Evolutionary conservation across 2,113 vertebrate species (phyloP).

Genomic region (Danio rerio): GRCz12tu NC_133176.1:43397001-43397500

Average conservation of each 20-base stretch:
- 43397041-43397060: no score
- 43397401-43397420: constrained; percentile 27
- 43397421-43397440: constrained; percentile 29
- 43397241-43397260: background rate
- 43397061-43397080: no score
- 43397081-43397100: no score
- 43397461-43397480: constrained; percentile 21
- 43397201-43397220: no score
- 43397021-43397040: no score
- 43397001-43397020: no score
- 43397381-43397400: constrained; percentile 22
- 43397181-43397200: no score
- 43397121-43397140: no score
- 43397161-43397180: no score
- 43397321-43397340: constrained; percentile 70
- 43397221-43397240: background rate
- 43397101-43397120: no score
- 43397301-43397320: constrained; percentile 65
- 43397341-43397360: background rate
- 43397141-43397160: no score
- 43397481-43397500: no score
- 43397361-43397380: background rate
- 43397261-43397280: constrained; percentile 56
- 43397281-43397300: constrained; percentile 3
- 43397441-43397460: background rate